Base-by-base conservation (phyloP, 2,113 vertebrate species). In the Chelonoidis abingdonii region DNA sequence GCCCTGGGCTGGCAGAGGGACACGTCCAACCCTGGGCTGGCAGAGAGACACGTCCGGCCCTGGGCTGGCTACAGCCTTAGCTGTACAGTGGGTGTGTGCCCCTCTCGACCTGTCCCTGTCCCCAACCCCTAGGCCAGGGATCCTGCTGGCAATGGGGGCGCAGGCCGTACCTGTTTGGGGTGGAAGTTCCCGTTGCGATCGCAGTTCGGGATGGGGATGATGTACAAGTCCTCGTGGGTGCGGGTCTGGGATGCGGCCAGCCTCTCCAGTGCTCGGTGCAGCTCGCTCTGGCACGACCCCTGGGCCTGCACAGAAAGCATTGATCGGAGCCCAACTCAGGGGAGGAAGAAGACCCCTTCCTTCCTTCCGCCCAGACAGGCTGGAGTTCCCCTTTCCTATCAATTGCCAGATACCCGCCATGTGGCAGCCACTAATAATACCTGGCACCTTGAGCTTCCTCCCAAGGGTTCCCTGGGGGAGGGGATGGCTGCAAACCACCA, bases 121-220 rank as follows among this genome's bases (percentile, higher is more conserved):
- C 4, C 50, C 76, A 54, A 65, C 41, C 19, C 17, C n/a, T 2
- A 16, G 80, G 27, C 38, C 3, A 13, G 2, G 11, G 25, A 25
- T 24, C 4, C 47, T 5, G 41, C 76, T 16, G 24, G 38, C 44
- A 47, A 27, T 0, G 13, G 17, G 52, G 62, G 31, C 81, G 19
- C 7, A 11, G 80, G 0, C 91, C 96, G 90, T 96, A 99, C 99
- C 99, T 99, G 99, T 91, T 99, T 99, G 49, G 99, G 97, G 84
- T 99, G 99, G 98, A 99, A 99, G 95, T 99, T 99, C 97, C 99
- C 99, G 0, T 99, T 99, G 91, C 98, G 99, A 98, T 99, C 99
- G 75, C 99, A 99, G 98, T 99, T 99, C 94, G 99, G 99, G 89
- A 99, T 99, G 89, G 99, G 99, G 97, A 99, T 99, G 84, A 98